Evolutionary conservation across 1,140 invertebrate species (phyloP).

Genomic region (Drosophila sproati): DNA sequence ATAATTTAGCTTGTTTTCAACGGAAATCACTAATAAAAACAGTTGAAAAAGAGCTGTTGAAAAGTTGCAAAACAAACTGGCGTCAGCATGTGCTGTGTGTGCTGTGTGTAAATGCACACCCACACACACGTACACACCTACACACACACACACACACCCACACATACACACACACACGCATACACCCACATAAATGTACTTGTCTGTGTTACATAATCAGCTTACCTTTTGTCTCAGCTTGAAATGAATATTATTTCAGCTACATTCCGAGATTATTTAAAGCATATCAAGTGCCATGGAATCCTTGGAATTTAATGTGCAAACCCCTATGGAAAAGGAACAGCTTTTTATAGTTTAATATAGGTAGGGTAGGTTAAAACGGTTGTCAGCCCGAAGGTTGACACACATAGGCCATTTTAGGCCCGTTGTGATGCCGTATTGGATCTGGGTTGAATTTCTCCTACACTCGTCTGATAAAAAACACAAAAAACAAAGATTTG

Average conservation of each 20-base stretch:
- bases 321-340: too few species aligned
- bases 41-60: conserved; percentile 72
- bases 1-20: conserved; percentile 75
- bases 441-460: too few species aligned
- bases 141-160: conserved; percentile 33
- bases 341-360: too few species aligned
- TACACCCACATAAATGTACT: background rate
- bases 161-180: conserved; percentile 13
- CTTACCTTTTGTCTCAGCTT: conserved; percentile 62
- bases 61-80: conserved; percentile 80
- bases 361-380: too few species aligned
- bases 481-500: background rate
- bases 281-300: conserved; percentile 54
- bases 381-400: too few species aligned
- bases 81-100: conserved; percentile 62
- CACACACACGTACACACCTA: conserved; percentile 12
- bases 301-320: background rate
- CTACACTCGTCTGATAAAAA: background rate
- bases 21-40: conserved; percentile 81
- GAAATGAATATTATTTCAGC: conserved; percentile 55
- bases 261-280: conserved; percentile 53
- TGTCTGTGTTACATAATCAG: conserved; percentile 69
- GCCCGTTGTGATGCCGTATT: too few species aligned
- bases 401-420: too few species aligned
- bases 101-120: conserved; percentile 47